Base-by-base conservation (phyloP, 2,888 invertebrate species). In the Mayetiola destructor region DNA sequence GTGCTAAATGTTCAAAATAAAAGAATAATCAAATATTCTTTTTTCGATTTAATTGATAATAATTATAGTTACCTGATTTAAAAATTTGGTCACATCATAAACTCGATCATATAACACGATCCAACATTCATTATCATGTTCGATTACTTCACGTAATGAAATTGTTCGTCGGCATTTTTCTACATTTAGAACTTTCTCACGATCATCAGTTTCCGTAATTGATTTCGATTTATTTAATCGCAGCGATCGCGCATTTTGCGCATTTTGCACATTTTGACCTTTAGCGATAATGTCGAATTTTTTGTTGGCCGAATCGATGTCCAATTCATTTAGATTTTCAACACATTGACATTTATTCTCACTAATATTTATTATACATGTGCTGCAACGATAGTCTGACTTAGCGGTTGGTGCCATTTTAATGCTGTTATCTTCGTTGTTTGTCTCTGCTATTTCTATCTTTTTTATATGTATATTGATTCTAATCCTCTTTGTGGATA, bases 51-150 rank as follows among this genome's bases (percentile, higher is more conserved):
- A 32, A 32, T 37, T 30, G 20, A 35, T 18, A 55, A 20, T 20
- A 2, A 23, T 23, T 37, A 16, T 39, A 37, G 62, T 73, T 69
- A 82, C 82, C 78, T 79, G 77, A 61, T 77, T 71, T 37, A 88
- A 67, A 68, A 88, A 85, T 37, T 76, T 73, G 2, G 86, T 82
- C 60, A 86, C 76, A 65, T 88, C 81, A 69, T 86, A 88, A 10
- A 88, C 83, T 62, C 82, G 78, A 70, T 88, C 86, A 69, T 82
- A 84, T 48, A 88, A 78, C 35, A 85, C 77, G 48, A 87, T 73
- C 88, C 88, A 88, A 69, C 87, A 88, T 66, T 85, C 84, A 35
- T 76, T 69, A 66, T 85, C 85, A 67, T 88, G 88, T 67, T 75
- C 77, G 14, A 81, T 74, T 4, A 88, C 82, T 70, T 87, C 82